Base-by-base conservation (phyloP, 2,113 vertebrate genomes). In the Rissa tridactyla region DNA sequence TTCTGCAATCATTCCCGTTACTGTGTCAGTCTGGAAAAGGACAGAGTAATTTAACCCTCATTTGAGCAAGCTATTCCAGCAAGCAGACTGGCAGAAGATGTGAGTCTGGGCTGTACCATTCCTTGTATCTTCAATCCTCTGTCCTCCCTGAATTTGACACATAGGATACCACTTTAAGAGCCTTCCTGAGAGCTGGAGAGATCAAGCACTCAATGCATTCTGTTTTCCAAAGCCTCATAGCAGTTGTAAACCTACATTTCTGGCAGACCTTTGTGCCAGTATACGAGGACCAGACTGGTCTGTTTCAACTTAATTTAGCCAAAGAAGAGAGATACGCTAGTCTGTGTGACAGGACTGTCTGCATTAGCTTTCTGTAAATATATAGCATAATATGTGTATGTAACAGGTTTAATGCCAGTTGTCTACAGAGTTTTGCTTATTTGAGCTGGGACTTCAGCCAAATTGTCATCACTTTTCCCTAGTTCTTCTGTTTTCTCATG, bases 31-130 rank as follows among this genome's bases (percentile, higher is more conserved):
- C 22, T 72, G 20, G 34, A 51, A 90, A 83, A 42, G 14, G 19
- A 27, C 21, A 80, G 6, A 11, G 7, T 75, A 23, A 62, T 27
- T 8, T 71, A 62, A 69, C 11, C 3, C 3, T 52, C 5, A 17
- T 64, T 82, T 79, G 40, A 88, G 6, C 20, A 77, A 47, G 6
- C 8, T 64, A 42, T 79, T 54, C 26, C 49, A 69, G 22, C 26
- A 70, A 65, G 19, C 2, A 80, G 23, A 30, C 4, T 29, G 7
- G 6, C 6, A 72, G 34, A 69, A 72, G 2, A 1, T 46, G 3
- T 5, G 44, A 72, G 4, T 1, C n/a, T 7, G 19, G 11, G 4
- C 6, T 69, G 2, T 46, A 46, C 7, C 5, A 9, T 47, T 76
- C 44, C 5, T 71, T 36, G 34, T 17, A 27, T 6, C 4, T 6